Base-by-base conservation (phyloP, 2,113 vertebrate species). In the Periophthalmus modestus region DNA sequence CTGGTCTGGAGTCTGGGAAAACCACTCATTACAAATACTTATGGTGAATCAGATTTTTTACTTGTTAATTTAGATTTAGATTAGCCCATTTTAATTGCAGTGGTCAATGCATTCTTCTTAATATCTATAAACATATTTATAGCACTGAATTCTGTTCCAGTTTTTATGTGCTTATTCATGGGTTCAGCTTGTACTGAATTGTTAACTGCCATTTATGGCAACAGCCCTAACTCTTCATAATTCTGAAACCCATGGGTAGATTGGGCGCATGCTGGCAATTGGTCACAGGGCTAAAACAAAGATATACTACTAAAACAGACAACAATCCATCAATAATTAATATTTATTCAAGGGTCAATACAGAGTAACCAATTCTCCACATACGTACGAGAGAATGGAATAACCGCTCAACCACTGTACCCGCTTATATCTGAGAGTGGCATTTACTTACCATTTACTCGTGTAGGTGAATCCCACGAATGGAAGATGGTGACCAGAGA, bases 381-480 rank as follows among this genome's bases (percentile, higher is more conserved):
- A 28, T 3, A 28, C 1, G 28, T 28, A 28, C 3, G 28, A 3
- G 28, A 28, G 28, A 28, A 28, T 28, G 28, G 28, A 28, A 28
- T 28, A 28, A 3, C 28, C 28, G 28, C 28, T 28, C 28, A 28
- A 28, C 28, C 28, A 28, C 28, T 28, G 28, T 3, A 28, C 3
- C 28, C 28, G 3, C 28, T 28, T 28, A 57, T 11, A 23, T 21
- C 1, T 11, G 11, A n/a, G 2, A 21, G 21, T 11, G 12, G 57
- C 21, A 6, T 46, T 58, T 63, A 15, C 97, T 96, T 93, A 99
- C 97, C 97, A 98, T 92, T 96, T 98, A 91, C 97, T 98, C 69
- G 98, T 99, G 58, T 98, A 99, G 24, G 98, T 99, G 89, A 99
- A 99, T 77, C 97, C 98, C 72, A 98, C 94, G 85, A 99, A 99